Evolutionary conservation across 30 jellyfish, hydroid and myxozoan genomes (phyloP).

Genomic region (Pelagia noctiluca): DNA sequence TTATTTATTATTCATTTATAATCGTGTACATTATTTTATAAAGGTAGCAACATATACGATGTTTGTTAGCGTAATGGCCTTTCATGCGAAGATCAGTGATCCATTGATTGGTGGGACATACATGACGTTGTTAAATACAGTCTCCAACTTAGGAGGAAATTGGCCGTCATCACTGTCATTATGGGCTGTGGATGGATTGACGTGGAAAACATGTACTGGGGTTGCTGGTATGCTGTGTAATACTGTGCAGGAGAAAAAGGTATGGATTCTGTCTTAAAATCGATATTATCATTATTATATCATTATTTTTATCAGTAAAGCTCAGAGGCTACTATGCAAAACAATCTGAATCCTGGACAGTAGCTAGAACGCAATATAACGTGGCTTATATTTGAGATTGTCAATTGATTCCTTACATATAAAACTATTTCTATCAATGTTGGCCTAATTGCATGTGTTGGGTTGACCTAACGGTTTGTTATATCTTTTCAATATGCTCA

Average conservation of each 20-base stretch:
- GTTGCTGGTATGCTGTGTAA: conserved; percentile 49
- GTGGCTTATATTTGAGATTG: no score
- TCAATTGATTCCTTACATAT: no score
- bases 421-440: no score
- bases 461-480: no score
- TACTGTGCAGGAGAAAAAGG: conserved; percentile 60
- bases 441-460: no score
- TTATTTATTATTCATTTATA: neutral
- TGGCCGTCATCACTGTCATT: conserved; percentile 97
- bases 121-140: conserved; percentile 98
- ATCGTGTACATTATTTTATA: neutral
- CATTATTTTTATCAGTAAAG: no score
- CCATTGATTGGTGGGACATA: conserved; percentile 98
- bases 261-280: no score
- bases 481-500: no score
- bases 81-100: conserved; percentile 94
- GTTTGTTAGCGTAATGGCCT: conserved; percentile 97
- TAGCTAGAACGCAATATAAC: no score
- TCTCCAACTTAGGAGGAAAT: conserved; percentile 91
- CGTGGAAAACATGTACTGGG: conserved; percentile 87
- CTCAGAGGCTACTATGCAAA: no score
- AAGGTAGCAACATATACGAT: conserved; percentile 92
- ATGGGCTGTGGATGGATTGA: conserved; percentile 94
- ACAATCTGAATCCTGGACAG: no score
- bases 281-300: no score